phyloP scores from a whole-genome alignment of 2,113 vertebrate species.

The Brachypteracias leptosomus region DNA sequence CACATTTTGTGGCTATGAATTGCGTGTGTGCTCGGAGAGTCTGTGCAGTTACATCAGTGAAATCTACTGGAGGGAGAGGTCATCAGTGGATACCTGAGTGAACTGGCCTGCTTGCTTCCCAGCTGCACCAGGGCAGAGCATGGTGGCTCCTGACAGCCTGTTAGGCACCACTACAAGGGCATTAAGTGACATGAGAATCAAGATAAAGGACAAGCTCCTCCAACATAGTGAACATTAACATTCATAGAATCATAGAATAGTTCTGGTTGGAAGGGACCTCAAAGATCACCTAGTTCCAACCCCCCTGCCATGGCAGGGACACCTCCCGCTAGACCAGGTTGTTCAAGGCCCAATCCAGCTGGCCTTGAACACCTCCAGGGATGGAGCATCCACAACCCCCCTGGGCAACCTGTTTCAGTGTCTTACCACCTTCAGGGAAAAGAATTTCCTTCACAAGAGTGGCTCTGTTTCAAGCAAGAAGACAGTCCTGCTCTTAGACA shows the following conservation, averaged over 20 bases:
- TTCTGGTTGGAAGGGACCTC: too few relatives aligned
- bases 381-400: too few relatives aligned
- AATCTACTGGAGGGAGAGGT: neutral
- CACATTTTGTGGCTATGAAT: neutral
- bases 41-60: neutral
- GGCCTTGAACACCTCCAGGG: too few relatives aligned
- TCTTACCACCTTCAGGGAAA: too few relatives aligned
- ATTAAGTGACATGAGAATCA: neutral
- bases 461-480: neutral
- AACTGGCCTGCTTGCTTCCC: neutral
- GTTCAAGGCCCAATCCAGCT: too few relatives aligned
- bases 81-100: neutral
- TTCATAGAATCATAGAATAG: too few relatives aligned
- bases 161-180: neutral
- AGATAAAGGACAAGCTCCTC: neutral
- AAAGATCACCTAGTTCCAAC: too few relatives aligned
- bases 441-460: too few relatives aligned
- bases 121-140: neutral
- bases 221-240: neutral
- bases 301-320: too few relatives aligned
- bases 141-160: neutral
- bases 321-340: too few relatives aligned
- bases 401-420: too few relatives aligned
- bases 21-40: neutral
- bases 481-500: neutral